These are phyloP conservation scores for Cryptoleucopteryx plumbea DNA, from an alignment of 2,113 vertebrate species.

Conservation along the genomic window DNA sequence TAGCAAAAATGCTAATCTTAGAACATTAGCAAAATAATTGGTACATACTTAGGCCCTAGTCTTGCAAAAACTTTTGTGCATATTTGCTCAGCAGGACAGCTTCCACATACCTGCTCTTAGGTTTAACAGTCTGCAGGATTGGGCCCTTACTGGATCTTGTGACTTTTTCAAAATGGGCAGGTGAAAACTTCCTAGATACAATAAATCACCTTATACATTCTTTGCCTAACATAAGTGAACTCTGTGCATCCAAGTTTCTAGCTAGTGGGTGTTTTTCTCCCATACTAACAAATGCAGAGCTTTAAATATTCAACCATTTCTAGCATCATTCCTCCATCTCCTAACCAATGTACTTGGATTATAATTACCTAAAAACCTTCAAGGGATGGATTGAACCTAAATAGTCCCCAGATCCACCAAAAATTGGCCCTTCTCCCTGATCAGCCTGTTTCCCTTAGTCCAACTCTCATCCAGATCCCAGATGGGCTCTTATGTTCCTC, in stretches of 20 bases:
- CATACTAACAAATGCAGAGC: not conserved
- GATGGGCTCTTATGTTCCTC: conserved; percentile 47
- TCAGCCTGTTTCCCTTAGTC: not conserved
- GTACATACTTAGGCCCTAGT: not conserved
- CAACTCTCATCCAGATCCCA: conserved; percentile 19
- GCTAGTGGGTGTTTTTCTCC: not conserved
- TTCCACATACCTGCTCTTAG: not conserved
- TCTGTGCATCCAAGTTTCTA: not conserved
- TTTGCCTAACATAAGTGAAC: not conserved
- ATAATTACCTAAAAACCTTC: not conserved
- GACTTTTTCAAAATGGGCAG: not conserved
- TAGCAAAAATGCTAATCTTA: not conserved
- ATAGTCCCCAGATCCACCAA: not conserved
- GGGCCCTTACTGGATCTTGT: not conserved
- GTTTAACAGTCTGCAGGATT: not conserved
- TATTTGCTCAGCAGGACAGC: rapidly evolving
- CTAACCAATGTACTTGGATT: not conserved
- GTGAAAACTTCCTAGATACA: not conserved
- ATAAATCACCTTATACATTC: not conserved
- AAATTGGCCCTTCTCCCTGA: not conserved
- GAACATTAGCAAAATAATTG: not conserved
- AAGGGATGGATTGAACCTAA: not conserved
- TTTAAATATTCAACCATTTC: not conserved
- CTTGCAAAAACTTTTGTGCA: not conserved
- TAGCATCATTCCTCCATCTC: not conserved